Base-by-base conservation (phyloP, 2,113 vertebrate genomes). In the Gasterosteus aculeatus region DNA sequence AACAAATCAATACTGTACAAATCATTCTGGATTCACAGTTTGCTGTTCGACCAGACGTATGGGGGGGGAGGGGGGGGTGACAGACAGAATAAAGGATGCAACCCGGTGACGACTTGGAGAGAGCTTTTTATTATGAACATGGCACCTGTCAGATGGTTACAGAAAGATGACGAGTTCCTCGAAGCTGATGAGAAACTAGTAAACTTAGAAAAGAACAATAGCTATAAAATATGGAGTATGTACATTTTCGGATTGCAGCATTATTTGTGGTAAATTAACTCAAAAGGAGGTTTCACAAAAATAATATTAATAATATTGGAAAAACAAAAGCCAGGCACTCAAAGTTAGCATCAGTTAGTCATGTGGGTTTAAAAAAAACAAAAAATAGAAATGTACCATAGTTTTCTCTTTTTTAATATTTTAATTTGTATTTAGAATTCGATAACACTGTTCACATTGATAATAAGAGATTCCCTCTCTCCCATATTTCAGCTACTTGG, bases 71-170 rank as follows among this genome's bases (percentile, higher is more conserved):
- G 95, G 95, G 93, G 66, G 97, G 95, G 95, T 93, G 67, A 84
- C 67, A 73, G 88, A 88, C 74, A 93, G 96, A 96, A 97, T 93
- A 98, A 97, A 97, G 95, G 93, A 97, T 96, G 96, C 96, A 95
- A 96, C 95, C 95, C 95, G 95, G 95, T 96, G 96, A 96, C 93
- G 97, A 96, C 97, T 97, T 96, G 94, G 95, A 98, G 96, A 98
- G 95, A 97, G 95, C 94, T 95, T 97, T 99, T 99, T 99, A 99
- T 99, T 99, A 96, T 99, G 97, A 98, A 97, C 97, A 98, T 99
- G 98, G 96, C 96, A 98, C 96, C 96, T 97, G 96, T 95, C 89
- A 94, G 96, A 97, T 98, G 98, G 95, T 97, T 98, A 97, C 97
- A 99, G 95, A 97, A 97, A 96, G 95, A 96, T 84, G 95, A 94